Conservation (phyloP, 2,888 invertebrate genomes). For the Tetranychus truncatus region DNA sequence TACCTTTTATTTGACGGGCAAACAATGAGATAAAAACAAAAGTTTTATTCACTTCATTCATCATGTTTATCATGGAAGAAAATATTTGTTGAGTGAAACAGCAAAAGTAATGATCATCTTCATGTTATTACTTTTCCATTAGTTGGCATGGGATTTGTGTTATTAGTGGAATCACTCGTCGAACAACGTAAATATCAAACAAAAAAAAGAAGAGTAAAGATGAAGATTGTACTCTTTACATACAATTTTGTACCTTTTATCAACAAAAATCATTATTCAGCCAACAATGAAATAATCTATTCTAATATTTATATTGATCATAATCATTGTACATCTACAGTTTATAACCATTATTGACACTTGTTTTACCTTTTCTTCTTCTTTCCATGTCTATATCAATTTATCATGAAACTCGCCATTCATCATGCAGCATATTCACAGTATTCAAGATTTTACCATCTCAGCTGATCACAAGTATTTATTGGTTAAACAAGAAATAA, state of each 20-base stretch:
- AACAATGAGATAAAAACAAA: too few species aligned
- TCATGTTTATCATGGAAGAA: too few species aligned
- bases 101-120: too few species aligned
- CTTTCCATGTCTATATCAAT: not conserved
- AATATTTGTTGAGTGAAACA: too few species aligned
- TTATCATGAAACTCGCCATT: not conserved
- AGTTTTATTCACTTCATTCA: too few species aligned
- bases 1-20: too few species aligned
- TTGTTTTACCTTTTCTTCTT: not conserved
- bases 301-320: too few species aligned
- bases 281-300: not conserved
- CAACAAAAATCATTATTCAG: constrained; percentile 1
- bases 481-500: constrained; percentile 23
- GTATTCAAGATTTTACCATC: constrained; percentile 22
- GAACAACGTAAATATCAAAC: not conserved
- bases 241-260: not conserved
- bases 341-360: too few species aligned
- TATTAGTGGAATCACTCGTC: not conserved
- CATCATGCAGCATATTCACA: constrained; percentile 19
- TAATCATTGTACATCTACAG: too few species aligned
- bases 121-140: too few species aligned
- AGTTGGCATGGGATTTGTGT: not conserved
- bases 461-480: constrained; percentile 25
- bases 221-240: not conserved
- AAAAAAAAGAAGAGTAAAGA: too few species aligned